Evolutionary conservation across 1,140 invertebrate species (phyloP).

Genomic region (Manduca sexta): DNA sequence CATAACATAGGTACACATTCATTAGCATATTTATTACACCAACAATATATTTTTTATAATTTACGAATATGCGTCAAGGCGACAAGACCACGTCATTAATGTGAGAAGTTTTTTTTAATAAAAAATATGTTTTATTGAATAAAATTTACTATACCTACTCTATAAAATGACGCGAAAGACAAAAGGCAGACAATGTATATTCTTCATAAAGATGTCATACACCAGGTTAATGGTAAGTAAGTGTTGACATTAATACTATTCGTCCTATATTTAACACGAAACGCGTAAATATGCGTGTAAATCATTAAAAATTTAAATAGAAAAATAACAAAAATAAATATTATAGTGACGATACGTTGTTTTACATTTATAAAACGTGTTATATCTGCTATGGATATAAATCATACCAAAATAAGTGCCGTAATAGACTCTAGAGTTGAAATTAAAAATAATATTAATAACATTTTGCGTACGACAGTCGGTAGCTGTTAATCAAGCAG

Average conservation of each 20-base stretch:
- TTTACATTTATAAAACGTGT: constrained; percentile 7
- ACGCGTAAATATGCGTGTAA: constrained; percentile 6
- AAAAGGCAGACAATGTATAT: no score
- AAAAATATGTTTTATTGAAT: no score
- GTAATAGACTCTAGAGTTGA: constrained; percentile 35
- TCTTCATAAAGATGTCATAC: no score
- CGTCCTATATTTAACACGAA: not conserved
- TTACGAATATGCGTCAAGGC: no score
- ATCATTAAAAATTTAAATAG: constrained; percentile 1
- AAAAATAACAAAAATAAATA: constrained; percentile 9
- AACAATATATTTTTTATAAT: no score
- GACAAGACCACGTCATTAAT: no score
- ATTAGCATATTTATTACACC: no score
- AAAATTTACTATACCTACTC: no score
- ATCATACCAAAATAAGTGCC: constrained; percentile 51
- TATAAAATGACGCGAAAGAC: no score
- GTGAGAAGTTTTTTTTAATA: no score
- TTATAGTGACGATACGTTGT: constrained; percentile 12
- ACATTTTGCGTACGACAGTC: constrained; percentile 45
- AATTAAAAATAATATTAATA: constrained; percentile 71
- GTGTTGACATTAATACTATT: constrained; percentile 1
- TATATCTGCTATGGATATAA: constrained; percentile 30
- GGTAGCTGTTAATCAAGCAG: constrained; percentile 60
- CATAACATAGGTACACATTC: no score
- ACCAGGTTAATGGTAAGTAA: no score